Conservation (phyloP, 2,888 invertebrate genomes). For the Schrankia costaestrigalis region DNA sequence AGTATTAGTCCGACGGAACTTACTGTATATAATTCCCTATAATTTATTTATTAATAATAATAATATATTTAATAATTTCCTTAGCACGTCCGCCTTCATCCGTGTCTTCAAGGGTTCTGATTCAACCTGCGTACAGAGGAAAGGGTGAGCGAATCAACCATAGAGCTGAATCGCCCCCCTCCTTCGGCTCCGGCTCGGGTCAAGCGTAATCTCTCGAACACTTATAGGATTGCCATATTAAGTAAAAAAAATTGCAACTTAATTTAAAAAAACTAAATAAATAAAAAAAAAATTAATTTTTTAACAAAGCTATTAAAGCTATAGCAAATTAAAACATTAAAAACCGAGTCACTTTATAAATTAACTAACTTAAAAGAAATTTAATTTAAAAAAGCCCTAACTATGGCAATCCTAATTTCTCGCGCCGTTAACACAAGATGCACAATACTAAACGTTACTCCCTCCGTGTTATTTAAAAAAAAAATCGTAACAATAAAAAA, state of each 20-base stretch:
- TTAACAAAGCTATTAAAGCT: too few relatives aligned
- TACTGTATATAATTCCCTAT: constrained; percentile 38
- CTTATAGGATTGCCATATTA: constrained; percentile 44
- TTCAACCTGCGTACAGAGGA: constrained; percentile 79
- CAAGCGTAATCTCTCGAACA: constrained; percentile 26
- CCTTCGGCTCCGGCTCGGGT: constrained; percentile 66
- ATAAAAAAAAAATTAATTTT: too few relatives aligned
- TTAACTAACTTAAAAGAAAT: too few relatives aligned
- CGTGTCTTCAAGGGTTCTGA: constrained; percentile 67
- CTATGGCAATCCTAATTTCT: constrained; percentile 48
- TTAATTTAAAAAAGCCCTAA: background rate
- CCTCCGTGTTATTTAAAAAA: constrained; percentile 52
- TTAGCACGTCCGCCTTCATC: constrained; percentile 10
- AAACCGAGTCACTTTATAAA: too few relatives aligned
- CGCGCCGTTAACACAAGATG: constrained; percentile 72
- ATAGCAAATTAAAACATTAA: too few relatives aligned
- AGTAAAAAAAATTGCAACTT: too few relatives aligned
- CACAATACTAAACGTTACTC: constrained; percentile 76
- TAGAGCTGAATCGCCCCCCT: constrained; percentile 68
- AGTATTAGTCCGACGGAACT: constrained; percentile 13
- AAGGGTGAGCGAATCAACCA: constrained; percentile 74
- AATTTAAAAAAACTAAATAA: too few relatives aligned
- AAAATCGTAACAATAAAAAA: too few relatives aligned
- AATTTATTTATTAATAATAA: constrained; percentile 28
- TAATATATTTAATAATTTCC: constrained; percentile 24